Conservation (phyloP, 1,140 invertebrate genomes). For the Oryzaephilus surinamensis region DNA sequence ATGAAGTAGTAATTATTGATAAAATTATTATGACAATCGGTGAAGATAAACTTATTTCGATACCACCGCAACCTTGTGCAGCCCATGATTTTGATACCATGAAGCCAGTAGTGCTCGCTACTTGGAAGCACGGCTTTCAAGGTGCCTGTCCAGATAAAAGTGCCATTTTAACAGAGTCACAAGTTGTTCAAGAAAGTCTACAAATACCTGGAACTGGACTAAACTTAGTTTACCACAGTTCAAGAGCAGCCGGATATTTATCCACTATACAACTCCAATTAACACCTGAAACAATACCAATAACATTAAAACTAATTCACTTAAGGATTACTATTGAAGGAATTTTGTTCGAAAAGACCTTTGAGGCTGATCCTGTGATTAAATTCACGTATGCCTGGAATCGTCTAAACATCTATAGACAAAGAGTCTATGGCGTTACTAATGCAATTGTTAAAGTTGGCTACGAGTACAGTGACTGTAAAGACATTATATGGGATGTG, state of each 20-base stretch:
- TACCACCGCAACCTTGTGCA: constrained; percentile 64
- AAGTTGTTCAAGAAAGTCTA: constrained; percentile 89
- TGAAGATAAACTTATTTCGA: constrained; percentile 55
- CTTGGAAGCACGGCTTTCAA: constrained; percentile 94
- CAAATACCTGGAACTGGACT: constrained; percentile 86
- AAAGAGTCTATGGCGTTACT: constrained; percentile 85
- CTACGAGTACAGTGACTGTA: constrained; percentile 89
- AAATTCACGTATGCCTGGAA: constrained; percentile 97
- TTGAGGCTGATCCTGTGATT: constrained; percentile 91
- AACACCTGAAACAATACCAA: constrained; percentile 74
- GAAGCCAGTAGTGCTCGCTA: constrained; percentile 88
- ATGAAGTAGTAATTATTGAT: constrained; percentile 90
- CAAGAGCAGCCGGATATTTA: constrained; percentile 79
- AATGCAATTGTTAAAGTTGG: constrained; percentile 90
- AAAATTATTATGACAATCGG: constrained; percentile 74
- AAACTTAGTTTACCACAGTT: constrained; percentile 92
- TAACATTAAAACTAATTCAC: constrained; percentile 74
- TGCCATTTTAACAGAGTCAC: constrained; percentile 88
- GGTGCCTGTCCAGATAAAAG: constrained; percentile 86
- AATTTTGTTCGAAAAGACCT: constrained; percentile 81
- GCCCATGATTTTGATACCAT: constrained; percentile 88
- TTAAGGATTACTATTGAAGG: constrained; percentile 89
- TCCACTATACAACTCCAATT: constrained; percentile 91
- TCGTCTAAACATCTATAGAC: constrained; percentile 88
- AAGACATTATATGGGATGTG: constrained; percentile 89